Evolutionary conservation across 2,888 invertebrate genomes (phyloP).

Genomic region (Luperina nickerlii): DNA sequence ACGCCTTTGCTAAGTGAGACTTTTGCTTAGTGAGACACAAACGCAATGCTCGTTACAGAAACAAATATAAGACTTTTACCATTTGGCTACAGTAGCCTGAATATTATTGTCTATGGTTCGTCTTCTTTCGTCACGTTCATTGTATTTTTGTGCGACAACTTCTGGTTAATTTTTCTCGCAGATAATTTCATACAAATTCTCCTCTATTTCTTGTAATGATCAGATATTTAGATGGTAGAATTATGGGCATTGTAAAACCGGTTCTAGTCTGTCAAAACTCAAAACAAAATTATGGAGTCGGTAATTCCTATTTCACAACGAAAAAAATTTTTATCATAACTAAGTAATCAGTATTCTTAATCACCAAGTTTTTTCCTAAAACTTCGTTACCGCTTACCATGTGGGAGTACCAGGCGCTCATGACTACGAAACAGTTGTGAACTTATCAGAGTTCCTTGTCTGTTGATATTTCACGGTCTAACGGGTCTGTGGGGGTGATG

Average conservation of each 20-base stretch:
- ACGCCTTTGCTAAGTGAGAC: no score
- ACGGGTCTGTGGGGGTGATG: slow-evolving; percentile 38
- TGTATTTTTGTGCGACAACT: background rate
- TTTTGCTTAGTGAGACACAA: background rate
- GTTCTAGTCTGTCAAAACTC: background rate
- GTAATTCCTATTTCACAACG: background rate
- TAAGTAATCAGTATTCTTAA: no score
- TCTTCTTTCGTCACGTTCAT: background rate
- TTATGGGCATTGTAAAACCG: background rate
- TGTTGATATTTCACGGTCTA: slow-evolving; percentile 57
- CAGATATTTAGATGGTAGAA: background rate
- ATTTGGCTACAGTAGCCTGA: no score
- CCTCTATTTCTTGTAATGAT: background rate
- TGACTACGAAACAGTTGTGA: slow-evolving; percentile 29
- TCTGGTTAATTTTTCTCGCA: background rate
- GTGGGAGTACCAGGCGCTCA: slow-evolving; percentile 20
- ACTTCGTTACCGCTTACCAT: slow-evolving; percentile 7
- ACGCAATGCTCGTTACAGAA: background rate
- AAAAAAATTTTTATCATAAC: background rate
- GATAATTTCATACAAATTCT: background rate
- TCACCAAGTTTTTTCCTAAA: background rate
- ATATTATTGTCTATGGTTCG: background rate
- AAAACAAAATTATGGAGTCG: background rate
- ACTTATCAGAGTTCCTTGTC: slow-evolving; percentile 53
- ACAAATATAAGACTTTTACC: no score